Percentiles rank a stretch among this genome's conserved stretches.
These are phyloP conservation scores for Gobiocypris rarus DNA, from an alignment of 2,113 vertebrate species.

Conservation along the genomic window DNA sequence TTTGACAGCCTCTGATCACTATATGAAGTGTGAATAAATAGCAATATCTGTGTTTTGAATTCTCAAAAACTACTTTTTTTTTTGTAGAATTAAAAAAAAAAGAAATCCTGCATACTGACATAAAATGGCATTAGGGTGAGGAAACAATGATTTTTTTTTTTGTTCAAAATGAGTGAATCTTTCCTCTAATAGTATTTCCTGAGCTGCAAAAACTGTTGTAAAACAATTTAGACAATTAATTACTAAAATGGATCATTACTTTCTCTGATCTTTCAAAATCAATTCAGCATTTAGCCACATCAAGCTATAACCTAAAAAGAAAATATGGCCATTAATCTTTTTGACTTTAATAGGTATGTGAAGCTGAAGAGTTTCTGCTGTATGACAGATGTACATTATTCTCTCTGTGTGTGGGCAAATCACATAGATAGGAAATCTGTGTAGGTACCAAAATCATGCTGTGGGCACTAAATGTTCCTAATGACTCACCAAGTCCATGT, in stretches of 20 bases:
- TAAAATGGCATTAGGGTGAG: background rate
- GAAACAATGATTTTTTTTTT: background rate
- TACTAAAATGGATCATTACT: background rate
- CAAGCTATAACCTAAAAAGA: background rate
- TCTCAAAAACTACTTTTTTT: background rate
- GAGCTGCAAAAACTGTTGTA: background rate
- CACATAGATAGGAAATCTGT: slow-evolving; percentile 31
- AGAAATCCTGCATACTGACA: too few species aligned
- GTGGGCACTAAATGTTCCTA: slow-evolving; percentile 38
- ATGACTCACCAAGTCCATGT: slow-evolving; percentile 37
- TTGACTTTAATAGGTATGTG: background rate
- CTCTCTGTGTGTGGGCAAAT: slow-evolving; percentile 22
- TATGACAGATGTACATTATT: slow-evolving; percentile 28
- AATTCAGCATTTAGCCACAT: background rate
- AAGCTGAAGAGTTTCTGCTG: background rate
- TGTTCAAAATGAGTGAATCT: background rate
- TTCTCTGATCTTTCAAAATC: background rate
- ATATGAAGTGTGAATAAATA: background rate
- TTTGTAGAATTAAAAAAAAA: too few species aligned
- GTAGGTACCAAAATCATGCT: slow-evolving; percentile 31
- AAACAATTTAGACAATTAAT: background rate
- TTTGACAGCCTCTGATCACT: too few species aligned
- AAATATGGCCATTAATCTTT: background rate
- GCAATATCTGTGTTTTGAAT: background rate
- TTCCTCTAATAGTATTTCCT: background rate